Evolutionary conservation across 2,113 vertebrate genomes (phyloP).

Genomic region (Hippocampus comes): DNA sequence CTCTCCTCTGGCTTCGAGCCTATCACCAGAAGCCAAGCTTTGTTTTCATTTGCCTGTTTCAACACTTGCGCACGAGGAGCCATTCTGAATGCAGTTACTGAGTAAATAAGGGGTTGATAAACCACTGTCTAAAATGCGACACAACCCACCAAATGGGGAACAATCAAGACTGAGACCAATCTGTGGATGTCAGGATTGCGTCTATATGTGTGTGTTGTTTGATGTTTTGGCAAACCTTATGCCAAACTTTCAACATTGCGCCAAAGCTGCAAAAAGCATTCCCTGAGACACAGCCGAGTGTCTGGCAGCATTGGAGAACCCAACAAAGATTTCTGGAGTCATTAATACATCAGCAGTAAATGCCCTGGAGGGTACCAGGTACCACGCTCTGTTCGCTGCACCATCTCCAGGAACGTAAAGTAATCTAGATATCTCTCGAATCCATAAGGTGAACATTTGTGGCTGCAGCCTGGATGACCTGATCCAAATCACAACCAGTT

Average conservation of each 20-base stretch:
- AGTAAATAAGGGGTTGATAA: constrained; percentile 39
- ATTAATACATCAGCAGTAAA: constrained; percentile 16
- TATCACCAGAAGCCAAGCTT: constrained; percentile 53
- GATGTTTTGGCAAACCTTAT: constrained; percentile 33
- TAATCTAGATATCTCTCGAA: neutral
- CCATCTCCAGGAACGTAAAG: neutral
- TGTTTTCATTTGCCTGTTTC: constrained; percentile 47
- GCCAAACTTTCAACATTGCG: constrained; percentile 25
- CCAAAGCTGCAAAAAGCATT: neutral
- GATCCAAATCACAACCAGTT: constrained; percentile 41
- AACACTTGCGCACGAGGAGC: constrained; percentile 44
- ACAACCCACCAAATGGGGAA: constrained; percentile 20
- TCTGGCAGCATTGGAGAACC: constrained; percentile 3
- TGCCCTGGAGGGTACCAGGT: neutral
- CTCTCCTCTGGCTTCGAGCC: constrained; percentile 46
- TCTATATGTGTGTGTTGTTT: constrained; percentile 29
- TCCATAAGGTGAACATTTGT: neutral
- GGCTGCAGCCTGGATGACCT: constrained; percentile 29
- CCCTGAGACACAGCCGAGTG: constrained; percentile 8
- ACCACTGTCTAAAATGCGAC: constrained; percentile 20
- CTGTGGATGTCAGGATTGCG: constrained; percentile 30
- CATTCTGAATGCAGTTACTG: constrained; percentile 17
- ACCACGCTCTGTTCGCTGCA: neutral
- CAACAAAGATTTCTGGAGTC: constrained; percentile 11
- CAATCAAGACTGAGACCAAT: constrained; percentile 30